Conservation (phyloP, 2,113 vertebrate species). For the Hystrix brachyura region DNA sequence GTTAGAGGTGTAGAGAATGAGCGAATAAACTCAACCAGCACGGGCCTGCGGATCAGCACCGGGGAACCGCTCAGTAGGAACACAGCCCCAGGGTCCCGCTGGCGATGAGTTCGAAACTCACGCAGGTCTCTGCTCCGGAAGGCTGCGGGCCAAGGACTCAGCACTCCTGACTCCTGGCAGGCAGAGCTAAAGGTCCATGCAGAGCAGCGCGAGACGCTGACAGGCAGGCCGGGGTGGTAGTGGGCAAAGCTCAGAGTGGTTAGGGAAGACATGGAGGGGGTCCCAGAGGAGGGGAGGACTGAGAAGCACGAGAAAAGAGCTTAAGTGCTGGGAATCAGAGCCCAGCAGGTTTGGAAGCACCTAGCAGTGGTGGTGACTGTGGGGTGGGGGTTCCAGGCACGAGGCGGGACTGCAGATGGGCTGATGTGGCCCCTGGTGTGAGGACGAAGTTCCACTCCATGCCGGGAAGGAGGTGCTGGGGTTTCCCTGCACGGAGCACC, state of each 20-base stretch:
- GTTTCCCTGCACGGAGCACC: neutral
- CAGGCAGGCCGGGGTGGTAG: fast-evolving
- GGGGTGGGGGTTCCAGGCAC: neutral
- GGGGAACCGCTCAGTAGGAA: too few relatives aligned
- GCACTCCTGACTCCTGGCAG: neutral
- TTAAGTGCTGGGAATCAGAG: too few relatives aligned
- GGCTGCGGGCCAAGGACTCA: neutral
- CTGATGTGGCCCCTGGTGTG: too few relatives aligned
- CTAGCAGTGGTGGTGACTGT: neutral
- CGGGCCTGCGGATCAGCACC: neutral
- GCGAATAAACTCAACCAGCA: neutral
- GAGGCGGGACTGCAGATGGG: neutral
- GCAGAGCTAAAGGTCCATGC: too few relatives aligned
- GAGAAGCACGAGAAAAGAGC: neutral
- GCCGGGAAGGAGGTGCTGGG: neutral
- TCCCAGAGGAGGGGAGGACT: neutral
- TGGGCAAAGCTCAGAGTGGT: too few relatives aligned
- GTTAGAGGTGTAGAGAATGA: neutral
- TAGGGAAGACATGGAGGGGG: neutral
- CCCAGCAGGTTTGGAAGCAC: neutral
- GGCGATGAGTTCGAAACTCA: neutral
- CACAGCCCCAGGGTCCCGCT: neutral
- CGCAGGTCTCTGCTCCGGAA: neutral
- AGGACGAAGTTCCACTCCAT: neutral
- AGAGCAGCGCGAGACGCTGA: neutral